These are phyloP conservation scores for Caenorhabditis latens DNA, from an alignment of 1,140 invertebrate species.

Conservation along the genomic window DNA sequence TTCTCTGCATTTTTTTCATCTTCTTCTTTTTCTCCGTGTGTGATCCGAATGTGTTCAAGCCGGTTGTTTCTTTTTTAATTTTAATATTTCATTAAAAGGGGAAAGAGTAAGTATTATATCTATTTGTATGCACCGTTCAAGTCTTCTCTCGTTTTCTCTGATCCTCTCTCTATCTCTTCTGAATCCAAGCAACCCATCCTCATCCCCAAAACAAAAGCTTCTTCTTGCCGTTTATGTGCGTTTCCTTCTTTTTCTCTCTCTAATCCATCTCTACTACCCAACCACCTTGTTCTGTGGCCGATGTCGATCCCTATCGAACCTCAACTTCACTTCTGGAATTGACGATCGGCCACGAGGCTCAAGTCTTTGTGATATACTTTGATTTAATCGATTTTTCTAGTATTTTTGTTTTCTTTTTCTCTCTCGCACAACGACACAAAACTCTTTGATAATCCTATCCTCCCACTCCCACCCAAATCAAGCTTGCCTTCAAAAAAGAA, in stretches of 20 bases:
- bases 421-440: constrained; percentile 23
- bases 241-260: neutral
- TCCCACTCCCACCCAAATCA: neutral
- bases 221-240: constrained; percentile 37
- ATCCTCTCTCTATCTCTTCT: neutral
- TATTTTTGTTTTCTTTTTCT: neutral
- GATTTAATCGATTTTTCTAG: no score
- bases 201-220: neutral
- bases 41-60: constrained; percentile 41
- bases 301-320: constrained; percentile 21
- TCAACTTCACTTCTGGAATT: neutral
- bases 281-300: neutral
- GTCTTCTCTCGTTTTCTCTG: neutral
- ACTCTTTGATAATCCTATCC: neutral
- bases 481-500: constrained; percentile 15
- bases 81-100: neutral
- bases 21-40: neutral
- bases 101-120: neutral
- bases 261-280: neutral
- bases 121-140: constrained; percentile 44
- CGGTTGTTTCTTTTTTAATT: neutral
- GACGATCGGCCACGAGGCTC: constrained; percentile 49
- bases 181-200: neutral
- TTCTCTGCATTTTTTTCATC: neutral
- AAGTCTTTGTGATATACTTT: constrained; percentile 38